Evolutionary conservation across 2,113 vertebrate genomes (phyloP), one percentile per base, ranked within the genome.

Genomic region (Falco punctatus): DNA sequence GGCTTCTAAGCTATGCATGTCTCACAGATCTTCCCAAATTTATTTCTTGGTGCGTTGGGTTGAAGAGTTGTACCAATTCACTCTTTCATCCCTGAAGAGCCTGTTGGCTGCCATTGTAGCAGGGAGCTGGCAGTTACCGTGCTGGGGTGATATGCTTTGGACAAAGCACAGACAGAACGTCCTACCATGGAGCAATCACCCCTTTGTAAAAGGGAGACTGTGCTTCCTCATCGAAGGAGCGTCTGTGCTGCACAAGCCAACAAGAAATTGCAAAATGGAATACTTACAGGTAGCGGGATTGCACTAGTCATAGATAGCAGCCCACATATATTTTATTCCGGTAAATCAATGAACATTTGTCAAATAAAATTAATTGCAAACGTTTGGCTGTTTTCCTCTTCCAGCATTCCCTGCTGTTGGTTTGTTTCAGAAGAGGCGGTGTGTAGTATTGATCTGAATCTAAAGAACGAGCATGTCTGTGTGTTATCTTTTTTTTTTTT

Each of bases 391-490:
- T 90, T 95, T 91, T 55, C 83, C 88, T 88, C 70, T 80, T 55
- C 64, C 48, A 75, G 96, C 94, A 51, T 90, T 94, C 64, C 64
- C 20, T 4, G n/a, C 93, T 72, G 75, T 13, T 35, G 73, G 86
- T 54, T 94, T 90, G 55, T 94, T 96, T 92, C 91, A 85, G 97
- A 97, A 98, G 96, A 59, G 98, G 92, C 97, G 88, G 59, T 92
- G 94, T 78, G 90, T 94, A 81, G 65, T 98, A 99, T 99, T 97
- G 99, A 99, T 99, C 97, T 84, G 86, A 92, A 96, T 81, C 94
- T 98, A 92, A 96, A 33, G 69, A 98, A 92, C 52, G 32, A 91
- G 67, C 67, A 1, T 54, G 72, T 26, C 93, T 86, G 42, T 86
- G 35, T n/a, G 30, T 23, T 71, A 26, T 40, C 86, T 87, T 75